Base-by-base conservation (phyloP, 2,113 vertebrate species). In the Scophthalmus maximus region DNA sequence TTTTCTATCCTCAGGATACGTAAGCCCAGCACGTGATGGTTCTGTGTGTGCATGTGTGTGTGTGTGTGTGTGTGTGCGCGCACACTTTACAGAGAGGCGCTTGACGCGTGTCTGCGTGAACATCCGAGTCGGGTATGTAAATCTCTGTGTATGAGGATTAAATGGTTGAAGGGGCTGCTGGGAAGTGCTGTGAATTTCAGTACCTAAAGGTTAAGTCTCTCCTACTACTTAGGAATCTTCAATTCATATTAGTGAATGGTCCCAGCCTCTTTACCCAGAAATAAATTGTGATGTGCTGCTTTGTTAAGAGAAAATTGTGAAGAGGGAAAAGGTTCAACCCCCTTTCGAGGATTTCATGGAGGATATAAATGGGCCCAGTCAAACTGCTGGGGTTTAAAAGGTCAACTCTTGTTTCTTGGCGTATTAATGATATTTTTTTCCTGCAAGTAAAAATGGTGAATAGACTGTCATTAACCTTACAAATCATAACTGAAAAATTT, bases 121-220 rank as follows among this genome's bases (percentile, higher is more conserved):
- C 68, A 59, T 76, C 67, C 63, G 63, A 60, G 56, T 68, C 26
- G 65, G 27, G 56, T 72, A 67, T 77, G 49, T 65, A 72, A 73
- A 81, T 80, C 69, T 71, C 25, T 40, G 27, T 80, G 73, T 59
- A 5, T 76, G 66, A 72, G 58, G 71, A 81, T 86, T 79, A 75
- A 60, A 64, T 68, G 30, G 57, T 76, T 75, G 61, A 78, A 34
- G 64, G 44, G 49, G 46, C 60, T 49, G 64, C 76, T 68, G 67
- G 40, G 68, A 85, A 74, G 76, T 66, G 63, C 27, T 59, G 56
- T 55, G 66, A 38, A 78, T 73, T 69, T 80, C 57, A 63, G 17
- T 38, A 60, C 51, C 38, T 18, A 65, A 78, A 81, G 79, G 76
- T 84, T 88, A 81, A 82, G 59, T 70, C 74, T 38, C 11, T 70